Conservation (phyloP, 2,797 vertebrate genomes). For the Thripadectes ignobilis region DNA sequence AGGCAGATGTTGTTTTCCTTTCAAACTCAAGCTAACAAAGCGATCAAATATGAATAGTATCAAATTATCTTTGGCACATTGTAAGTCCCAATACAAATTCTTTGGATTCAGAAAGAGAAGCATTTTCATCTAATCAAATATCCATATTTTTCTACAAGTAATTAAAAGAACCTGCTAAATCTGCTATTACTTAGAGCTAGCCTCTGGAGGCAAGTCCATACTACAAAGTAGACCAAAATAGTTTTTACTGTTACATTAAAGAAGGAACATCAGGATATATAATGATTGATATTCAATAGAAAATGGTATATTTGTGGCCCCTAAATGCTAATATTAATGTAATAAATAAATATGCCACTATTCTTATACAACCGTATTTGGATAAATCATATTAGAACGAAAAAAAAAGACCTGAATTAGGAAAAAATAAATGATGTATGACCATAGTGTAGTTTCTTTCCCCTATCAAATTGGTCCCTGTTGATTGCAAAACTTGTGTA, state of each 20-base stretch:
- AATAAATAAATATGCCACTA: not conserved
- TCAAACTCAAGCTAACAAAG: constrained; percentile 19
- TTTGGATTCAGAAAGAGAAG: not conserved
- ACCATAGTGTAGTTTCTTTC: not conserved
- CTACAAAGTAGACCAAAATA: not conserved
- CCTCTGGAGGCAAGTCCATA: not conserved
- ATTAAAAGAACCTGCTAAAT: not conserved
- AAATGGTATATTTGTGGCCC: not conserved
- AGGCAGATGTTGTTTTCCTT: constrained; percentile 3
- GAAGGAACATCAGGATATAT: not conserved
- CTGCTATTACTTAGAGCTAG: not conserved
- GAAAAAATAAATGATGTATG: not conserved
- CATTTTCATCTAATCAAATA: not conserved
- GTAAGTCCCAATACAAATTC: not conserved
- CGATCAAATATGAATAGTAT: constrained; percentile 21
- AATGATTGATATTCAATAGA: not conserved
- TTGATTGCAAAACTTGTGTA: not conserved
- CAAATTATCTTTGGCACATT: constrained; percentile 31
- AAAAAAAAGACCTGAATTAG: not conserved
- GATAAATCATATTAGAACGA: not conserved
- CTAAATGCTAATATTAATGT: not conserved
- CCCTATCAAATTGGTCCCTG: not conserved
- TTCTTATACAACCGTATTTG: not conserved
- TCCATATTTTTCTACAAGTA: not conserved
- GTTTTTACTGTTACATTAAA: not conserved